Evolutionary conservation across 2,888 invertebrate species (phyloP), one percentile per base, ranked within the genome.

Genomic region (Yponomeuta plumbellus): DNA sequence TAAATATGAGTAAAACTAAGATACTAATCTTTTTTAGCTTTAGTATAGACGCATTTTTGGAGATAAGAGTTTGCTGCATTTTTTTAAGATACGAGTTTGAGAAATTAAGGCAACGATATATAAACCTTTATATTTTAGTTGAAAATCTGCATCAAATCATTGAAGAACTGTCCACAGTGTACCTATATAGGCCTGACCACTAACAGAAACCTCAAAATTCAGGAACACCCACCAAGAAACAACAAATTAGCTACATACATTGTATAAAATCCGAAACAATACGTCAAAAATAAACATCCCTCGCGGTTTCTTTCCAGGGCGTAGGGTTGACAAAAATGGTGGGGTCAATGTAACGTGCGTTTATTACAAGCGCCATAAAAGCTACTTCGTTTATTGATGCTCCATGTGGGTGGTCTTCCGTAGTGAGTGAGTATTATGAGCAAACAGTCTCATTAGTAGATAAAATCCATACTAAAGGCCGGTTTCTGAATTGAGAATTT

Each of bases 321-420:
- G 13, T 22, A 23, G n/a, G 23, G 61, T 61, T 61, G 61, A 61
- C 61, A 61, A 61, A 61, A 61, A 61, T 61, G 34, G 6, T n/a
- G 17, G 26, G 34, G 26, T 61, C 26, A 22, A 63, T 64, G 64
- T 67, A 64, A 66, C 67, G 66, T 17, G 26, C 79, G 78, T 86
- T 86, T 88, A 88, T 87, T 87, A 87, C 83, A 81, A 79, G 73
- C 73, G 75, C 80, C 81, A 83, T 89, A 87, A 88, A 52, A 86
- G 84, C 83, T 61, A 81, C 73, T 44, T 81, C 84, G 83, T 85
- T 88, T 86, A 86, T 83, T 80, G 73, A 78, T 76, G 70, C 85
- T 73, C 62, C 23, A 78, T 85, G 84, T 87, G 89, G 88, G 89
- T 89, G 89, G 89, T 86, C 88, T 77, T 63, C 22, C 34, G 13